Conservation (phyloP, 2,797 vertebrate genomes). For the Clamator glandarius region DNA sequence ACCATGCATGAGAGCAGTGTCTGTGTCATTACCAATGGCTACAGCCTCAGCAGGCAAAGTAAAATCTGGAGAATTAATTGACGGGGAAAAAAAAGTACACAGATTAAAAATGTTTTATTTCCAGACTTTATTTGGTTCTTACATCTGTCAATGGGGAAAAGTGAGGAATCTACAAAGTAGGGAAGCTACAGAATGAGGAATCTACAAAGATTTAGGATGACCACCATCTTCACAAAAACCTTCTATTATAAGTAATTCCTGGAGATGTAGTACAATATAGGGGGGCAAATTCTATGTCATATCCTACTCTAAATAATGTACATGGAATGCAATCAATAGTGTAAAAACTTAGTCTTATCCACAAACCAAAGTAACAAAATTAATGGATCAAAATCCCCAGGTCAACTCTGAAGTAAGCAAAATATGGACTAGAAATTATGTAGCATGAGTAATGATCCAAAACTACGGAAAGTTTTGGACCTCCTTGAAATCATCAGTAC, state of each 20-base stretch:
- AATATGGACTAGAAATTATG: not conserved
- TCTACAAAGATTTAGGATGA: not conserved
- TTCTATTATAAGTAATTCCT: not conserved
- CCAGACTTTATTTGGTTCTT: not conserved
- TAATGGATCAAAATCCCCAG: not conserved
- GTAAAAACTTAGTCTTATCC: not conserved
- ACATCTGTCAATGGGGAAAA: not conserved
- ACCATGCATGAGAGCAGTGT: not conserved
- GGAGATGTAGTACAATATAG: not conserved
- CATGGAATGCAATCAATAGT: not conserved
- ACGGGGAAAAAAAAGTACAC: not conserved
- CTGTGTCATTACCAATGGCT: not conserved
- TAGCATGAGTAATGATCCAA: not conserved
- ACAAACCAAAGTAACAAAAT: slow-evolving; percentile 20
- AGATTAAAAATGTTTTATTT: not conserved
- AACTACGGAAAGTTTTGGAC: not conserved
- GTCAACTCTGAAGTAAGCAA: not conserved
- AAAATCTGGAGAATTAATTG: not conserved
- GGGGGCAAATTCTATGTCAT: not conserved
- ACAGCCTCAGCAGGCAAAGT: not conserved
- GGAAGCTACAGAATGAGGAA: too few species aligned
- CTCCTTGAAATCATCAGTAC: not conserved
- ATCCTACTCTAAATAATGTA: not conserved
- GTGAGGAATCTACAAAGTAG: too few species aligned
- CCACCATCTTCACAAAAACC: not conserved